Percentiles rank a stretch among this genome's conserved stretches.
Evolutionary conservation across 1,140 invertebrate species (phyloP).

Genomic region (Mamestra configurata): DNA sequence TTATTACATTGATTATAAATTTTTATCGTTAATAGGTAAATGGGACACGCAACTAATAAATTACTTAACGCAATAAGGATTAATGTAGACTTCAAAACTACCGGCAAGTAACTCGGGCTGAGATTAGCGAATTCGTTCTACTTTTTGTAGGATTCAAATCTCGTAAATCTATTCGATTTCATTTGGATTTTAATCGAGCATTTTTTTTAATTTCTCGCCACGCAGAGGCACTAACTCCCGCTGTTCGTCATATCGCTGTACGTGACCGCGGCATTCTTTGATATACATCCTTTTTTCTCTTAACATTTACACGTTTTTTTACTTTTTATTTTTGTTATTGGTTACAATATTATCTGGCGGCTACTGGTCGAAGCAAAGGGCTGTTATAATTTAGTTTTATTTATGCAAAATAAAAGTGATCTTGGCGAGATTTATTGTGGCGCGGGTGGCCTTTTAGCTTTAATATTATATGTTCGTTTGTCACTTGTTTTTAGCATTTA

Average conservation of each 20-base stretch:
- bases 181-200: conserved; percentile 62
- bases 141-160: conserved; percentile 59
- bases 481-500: conserved; percentile 42
- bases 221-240: conserved; percentile 70
- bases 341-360: conserved; percentile 83
- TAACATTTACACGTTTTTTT: conserved; percentile 76
- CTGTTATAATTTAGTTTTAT: conserved; percentile 85
- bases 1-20: conserved; percentile 48
- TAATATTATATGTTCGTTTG: conserved; percentile 48
- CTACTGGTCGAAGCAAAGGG: conserved; percentile 82
- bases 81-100: conserved; percentile 45
- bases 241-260: conserved; percentile 79
- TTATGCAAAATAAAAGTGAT: conserved; percentile 84
- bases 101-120: conserved; percentile 30
- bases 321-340: conserved; percentile 82
- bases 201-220: conserved; percentile 78
- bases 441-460: conserved; percentile 62
- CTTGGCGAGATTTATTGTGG: conserved; percentile 78
- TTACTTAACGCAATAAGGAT: conserved; percentile 52
- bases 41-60: conserved; percentile 48
- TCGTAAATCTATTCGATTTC: conserved; percentile 67
- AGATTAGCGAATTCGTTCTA: conserved; percentile 62
- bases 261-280: conserved; percentile 85
- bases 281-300: conserved; percentile 78
- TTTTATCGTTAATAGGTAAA: conserved; percentile 53